These are phyloP conservation scores for Leucophora obtusa DNA, from an alignment of 2,888 invertebrate species.

Conservation along the genomic window DNA sequence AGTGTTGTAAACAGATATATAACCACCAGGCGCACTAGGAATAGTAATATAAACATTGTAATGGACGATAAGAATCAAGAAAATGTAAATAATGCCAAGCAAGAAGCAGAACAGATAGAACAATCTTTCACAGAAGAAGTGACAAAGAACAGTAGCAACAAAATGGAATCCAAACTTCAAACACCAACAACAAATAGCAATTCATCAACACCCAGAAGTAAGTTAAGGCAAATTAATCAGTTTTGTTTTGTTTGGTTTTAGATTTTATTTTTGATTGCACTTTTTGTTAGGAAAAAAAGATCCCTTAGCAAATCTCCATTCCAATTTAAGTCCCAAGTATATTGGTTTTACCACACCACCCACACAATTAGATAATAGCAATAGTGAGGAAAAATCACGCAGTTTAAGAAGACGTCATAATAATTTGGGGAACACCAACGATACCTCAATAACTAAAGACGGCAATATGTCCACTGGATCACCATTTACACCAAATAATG, in stretches of 20 bases:
- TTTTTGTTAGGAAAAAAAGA: slow-evolving; percentile 69
- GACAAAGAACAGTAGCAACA: slow-evolving; percentile 6
- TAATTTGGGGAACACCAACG: slow-evolving; percentile 9
- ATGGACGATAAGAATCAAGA: slow-evolving; percentile 41
- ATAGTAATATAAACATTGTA: slow-evolving; percentile 7
- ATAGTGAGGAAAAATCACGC: slow-evolving; percentile 67
- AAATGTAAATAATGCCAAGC: slow-evolving; percentile 38
- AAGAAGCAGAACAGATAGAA: slow-evolving; percentile 15
- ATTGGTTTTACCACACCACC: slow-evolving; percentile 71
- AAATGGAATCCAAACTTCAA: slow-evolving; percentile 30
- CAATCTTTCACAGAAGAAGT: slow-evolving; percentile 16
- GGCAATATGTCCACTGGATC: slow-evolving; percentile 31
- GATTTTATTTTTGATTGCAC: background rate
- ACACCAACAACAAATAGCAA: slow-evolving; percentile 34
- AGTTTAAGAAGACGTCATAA: slow-evolving; percentile 67
- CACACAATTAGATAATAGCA: slow-evolving; percentile 64
- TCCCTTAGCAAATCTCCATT: slow-evolving; percentile 72
- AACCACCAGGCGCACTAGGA: slow-evolving; percentile 33
- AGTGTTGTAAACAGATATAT: slow-evolving; percentile 14
- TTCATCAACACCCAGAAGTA: slow-evolving; percentile 69
- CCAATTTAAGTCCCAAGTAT: slow-evolving; percentile 76
- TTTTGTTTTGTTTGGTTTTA: slow-evolving; percentile 3
- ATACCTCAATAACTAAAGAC: slow-evolving; percentile 34
- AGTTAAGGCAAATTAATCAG: slow-evolving; percentile 38
- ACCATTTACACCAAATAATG: slow-evolving; percentile 45